Conservation (phyloP, 2,888 invertebrate genomes). For the Caenorhabditis panamensis region DNA sequence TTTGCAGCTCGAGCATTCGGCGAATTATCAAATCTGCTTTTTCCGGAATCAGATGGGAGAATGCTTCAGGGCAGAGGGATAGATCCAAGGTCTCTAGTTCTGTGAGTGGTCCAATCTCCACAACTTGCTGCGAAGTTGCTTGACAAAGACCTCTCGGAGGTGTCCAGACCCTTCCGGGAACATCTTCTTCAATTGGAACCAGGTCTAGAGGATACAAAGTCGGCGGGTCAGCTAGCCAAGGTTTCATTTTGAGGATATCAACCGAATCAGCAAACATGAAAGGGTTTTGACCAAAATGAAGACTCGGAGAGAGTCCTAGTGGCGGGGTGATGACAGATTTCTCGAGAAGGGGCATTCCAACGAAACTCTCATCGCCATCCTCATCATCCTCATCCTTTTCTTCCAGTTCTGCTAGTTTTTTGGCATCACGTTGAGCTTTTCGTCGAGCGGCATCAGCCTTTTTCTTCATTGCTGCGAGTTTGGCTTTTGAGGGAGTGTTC, state of each 20-base stretch:
- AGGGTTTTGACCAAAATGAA: neutral
- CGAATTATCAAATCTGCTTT: constrained; percentile 17
- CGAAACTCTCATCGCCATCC: constrained; percentile 7
- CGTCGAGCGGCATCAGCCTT: constrained; percentile 37
- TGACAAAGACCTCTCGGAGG: constrained; percentile 13
- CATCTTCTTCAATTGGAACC: neutral
- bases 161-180: constrained; percentile 24
- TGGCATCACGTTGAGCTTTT: constrained; percentile 34
- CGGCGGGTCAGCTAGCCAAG: constrained; percentile 11
- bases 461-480: constrained; percentile 41
- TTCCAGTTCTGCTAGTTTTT: constrained; percentile 25
- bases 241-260: neutral
- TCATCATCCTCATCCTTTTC: constrained; percentile 22
- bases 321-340: neutral
- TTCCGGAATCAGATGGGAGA: constrained; percentile 4
- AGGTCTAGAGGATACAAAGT: constrained; percentile 19
- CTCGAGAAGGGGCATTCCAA: constrained; percentile 11
- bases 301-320: neutral
- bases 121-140: neutral
- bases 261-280: neutral
- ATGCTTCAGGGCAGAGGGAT: neutral
- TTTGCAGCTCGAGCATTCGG: constrained; percentile 20
- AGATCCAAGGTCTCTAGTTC: constrained; percentile 28
- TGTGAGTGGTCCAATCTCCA: constrained; percentile 26
- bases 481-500: constrained; percentile 41